Percentiles rank a stretch among this genome's conserved stretches.
phyloP scores from a whole-genome alignment of 1,140 invertebrate species.

The Camponotus floridanus region DNA sequence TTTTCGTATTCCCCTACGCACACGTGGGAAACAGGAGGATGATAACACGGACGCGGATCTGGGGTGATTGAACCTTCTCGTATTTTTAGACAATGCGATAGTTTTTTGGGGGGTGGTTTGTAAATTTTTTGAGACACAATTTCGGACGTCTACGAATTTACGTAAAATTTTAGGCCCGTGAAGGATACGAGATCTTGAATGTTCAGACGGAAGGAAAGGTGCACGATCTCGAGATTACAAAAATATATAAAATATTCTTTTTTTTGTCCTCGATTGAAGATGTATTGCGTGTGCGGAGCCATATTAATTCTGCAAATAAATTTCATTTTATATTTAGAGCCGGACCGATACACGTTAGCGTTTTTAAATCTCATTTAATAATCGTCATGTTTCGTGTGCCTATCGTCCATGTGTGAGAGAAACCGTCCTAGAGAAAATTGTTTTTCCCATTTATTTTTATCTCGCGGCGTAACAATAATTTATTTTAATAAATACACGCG shows the following conservation, averaged over 20 bases:
- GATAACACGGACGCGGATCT: conserved; percentile 64
- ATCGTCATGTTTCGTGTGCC: conserved; percentile 24
- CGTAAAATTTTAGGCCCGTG: background rate
- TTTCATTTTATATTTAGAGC: conserved; percentile 40
- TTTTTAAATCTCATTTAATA: conserved; percentile 54
- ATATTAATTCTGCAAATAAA: conserved; percentile 38
- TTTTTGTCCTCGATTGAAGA: background rate
- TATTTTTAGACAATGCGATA: conserved; percentile 56
- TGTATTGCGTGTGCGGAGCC: background rate
- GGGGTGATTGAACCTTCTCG: conserved; percentile 66
- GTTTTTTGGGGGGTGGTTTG: conserved; percentile 13
- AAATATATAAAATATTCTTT: background rate
- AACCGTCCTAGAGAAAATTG: conserved; percentile 19
- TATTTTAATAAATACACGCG: conserved; percentile 57
- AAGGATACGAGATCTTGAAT: background rate
- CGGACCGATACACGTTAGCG: background rate
- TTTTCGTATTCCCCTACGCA: conserved; percentile 57
- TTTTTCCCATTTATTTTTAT: conserved; percentile 50
- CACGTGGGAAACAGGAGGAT: conserved; percentile 69
- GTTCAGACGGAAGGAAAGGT: background rate
- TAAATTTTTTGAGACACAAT: background rate
- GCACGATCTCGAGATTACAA: background rate
- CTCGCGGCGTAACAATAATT: conserved; percentile 53
- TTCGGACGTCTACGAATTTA: background rate
- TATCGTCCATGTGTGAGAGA: background rate